phyloP scores from a whole-genome alignment of 2,888 invertebrate species.

The Willowsia nigromaculata region DNA sequence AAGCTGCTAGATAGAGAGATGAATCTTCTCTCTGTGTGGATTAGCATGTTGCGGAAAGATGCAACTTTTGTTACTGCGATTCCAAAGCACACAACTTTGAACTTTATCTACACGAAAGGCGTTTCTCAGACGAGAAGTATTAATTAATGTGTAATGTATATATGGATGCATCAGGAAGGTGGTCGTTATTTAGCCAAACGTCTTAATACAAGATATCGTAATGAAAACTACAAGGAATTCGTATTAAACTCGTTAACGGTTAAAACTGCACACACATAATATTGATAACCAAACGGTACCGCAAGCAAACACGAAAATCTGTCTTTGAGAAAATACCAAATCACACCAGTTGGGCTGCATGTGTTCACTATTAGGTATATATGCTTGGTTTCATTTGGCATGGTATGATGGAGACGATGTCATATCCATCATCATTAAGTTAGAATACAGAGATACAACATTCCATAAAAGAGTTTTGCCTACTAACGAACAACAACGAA shows the following conservation, averaged over 20 bases:
- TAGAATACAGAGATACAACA: constrained; percentile 42
- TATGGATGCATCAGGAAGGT: background rate
- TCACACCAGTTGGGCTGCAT: constrained; percentile 54
- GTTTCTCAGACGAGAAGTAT: background rate
- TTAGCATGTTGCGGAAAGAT: background rate
- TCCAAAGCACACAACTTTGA: no score
- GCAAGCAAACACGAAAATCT: background rate
- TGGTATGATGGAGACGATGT: constrained; percentile 62
- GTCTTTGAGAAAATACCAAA: background rate
- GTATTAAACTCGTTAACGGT: background rate
- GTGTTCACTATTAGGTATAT: constrained; percentile 41
- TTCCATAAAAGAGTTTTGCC: constrained; percentile 29
- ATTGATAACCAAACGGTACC: constrained; percentile 9
- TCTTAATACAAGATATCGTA: background rate
- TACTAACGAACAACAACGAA: background rate
- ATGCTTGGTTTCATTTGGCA: constrained; percentile 58
- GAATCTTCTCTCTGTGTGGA: background rate
- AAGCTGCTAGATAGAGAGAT: background rate
- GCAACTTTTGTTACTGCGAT: background rate
- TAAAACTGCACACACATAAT: constrained; percentile 2
- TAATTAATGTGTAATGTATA: background rate
- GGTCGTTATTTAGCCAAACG: background rate
- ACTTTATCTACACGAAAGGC: background rate
- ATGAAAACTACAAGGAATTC: background rate
- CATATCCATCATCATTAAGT: constrained; percentile 70